phyloP scores from a whole-genome alignment of 2,888 invertebrate genomes.

The Rotaria magnacalcarata region DNA sequence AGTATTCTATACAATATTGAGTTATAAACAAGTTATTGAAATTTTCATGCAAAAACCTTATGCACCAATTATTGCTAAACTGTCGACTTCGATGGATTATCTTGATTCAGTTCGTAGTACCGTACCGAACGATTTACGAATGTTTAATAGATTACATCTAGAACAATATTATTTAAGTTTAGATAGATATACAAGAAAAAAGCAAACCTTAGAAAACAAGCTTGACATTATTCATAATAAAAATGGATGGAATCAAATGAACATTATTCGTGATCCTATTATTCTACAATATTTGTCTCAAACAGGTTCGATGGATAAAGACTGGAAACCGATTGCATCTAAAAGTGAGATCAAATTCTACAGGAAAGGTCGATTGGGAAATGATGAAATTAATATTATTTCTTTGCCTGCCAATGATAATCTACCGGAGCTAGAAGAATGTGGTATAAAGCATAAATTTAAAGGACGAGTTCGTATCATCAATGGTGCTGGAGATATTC shows the following conservation, averaged over 20 bases:
- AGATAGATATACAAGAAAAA: background rate
- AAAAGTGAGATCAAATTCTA: background rate
- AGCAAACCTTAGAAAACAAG: background rate
- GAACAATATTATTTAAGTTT: constrained; percentile 17
- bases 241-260: background rate
- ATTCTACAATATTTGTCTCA: background rate
- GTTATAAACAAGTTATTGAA: background rate
- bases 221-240: background rate
- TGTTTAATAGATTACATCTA: background rate
- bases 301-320: background rate
- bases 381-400: background rate
- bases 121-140: background rate
- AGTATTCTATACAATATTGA: background rate
- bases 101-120: background rate
- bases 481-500: background rate
- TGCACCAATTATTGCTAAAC: background rate
- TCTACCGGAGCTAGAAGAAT: background rate
- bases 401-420: background rate
- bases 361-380: background rate
- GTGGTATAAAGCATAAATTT: background rate
- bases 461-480: background rate
- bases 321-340: background rate
- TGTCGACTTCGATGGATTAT: background rate
- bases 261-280: background rate
- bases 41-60: constrained; percentile 18